Base-by-base conservation (phyloP, 2,113 vertebrate species). In the Nibea coibor region DNA sequence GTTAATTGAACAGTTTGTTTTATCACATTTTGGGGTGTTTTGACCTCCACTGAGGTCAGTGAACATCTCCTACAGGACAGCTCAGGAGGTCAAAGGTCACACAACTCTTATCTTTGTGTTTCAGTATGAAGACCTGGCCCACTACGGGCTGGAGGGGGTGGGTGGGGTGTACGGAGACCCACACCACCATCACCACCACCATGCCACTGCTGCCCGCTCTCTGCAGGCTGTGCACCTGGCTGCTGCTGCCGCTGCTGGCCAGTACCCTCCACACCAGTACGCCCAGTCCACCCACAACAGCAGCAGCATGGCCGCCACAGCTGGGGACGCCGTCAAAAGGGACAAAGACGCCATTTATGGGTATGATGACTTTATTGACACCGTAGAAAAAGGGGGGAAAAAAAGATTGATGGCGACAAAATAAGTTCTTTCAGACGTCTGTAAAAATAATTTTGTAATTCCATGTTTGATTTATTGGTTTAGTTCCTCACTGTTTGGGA, bases 301-400 rank as follows among this genome's bases (percentile, higher is more conserved):
- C 92, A 91, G 95, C 91, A 95, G 95, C 66, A 35, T 97, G 96
- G 95, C 95, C 63, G 93, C 96, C 92, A 94, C 96, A 2, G 95
- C 96, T 89, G 96, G 97, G 90, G 97, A 98, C 87, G 94, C 95
- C 87, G 91, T 96, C 89, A 97, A 97, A 94, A 96, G 97, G 94
- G 97, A 98, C 96, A 98, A 97, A 96, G 97, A 98, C 94, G 95
- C 96, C 95, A 97, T 99, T 96, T 99, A 98, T 92, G 97, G 97
- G 97, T 97, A 95, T 66, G 96, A 96, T 90, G 91, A 71, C 80
- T 69, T 92, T 80, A 75, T 62, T 39, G 28, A 67, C 22, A 17
- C 31, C 26, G 16, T 57, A 69, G 59, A 15, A 20, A 10, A 17
- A 12, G 2, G 24, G 24, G 24, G 24, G 12, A 9, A 15, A 2